phyloP scores from a whole-genome alignment of 2,888 invertebrate species.

The Beris chalybata region DNA sequence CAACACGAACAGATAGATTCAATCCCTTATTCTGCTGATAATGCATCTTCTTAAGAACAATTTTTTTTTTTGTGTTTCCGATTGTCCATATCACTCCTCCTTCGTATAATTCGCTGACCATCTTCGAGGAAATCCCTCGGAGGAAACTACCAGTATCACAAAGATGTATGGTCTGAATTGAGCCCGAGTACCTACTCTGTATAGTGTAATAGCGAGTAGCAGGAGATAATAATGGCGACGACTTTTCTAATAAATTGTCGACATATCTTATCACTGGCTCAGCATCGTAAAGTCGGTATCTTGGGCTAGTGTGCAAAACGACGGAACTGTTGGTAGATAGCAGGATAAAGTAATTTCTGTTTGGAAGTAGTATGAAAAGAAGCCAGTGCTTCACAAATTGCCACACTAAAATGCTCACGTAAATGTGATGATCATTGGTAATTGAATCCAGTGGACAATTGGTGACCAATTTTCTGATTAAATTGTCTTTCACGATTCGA shows the following conservation, averaged over 20 bases:
- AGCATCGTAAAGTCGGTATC: conserved; percentile 20
- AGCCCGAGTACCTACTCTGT: background rate
- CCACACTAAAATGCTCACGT: conserved; percentile 28
- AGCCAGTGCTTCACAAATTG: conserved; percentile 23
- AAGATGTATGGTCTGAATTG: conserved; percentile 1
- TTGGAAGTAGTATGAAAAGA: conserved; percentile 13
- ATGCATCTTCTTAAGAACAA: conserved; percentile 26
- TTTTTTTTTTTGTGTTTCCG: conserved; percentile 20
- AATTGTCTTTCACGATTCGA: conserved; percentile 13
- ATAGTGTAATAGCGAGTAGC: background rate
- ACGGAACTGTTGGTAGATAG: background rate
- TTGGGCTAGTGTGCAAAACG: too few relatives aligned
- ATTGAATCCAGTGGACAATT: conserved; percentile 34
- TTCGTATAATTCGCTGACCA: conserved; percentile 9
- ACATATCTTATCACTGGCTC: conserved; percentile 24
- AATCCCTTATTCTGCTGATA: conserved; percentile 23
- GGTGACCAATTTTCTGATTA: conserved; percentile 34
- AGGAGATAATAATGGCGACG: conserved; percentile 9
- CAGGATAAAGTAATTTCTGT: conserved; percentile 7
- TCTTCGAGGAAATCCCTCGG: background rate
- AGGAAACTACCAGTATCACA: background rate
- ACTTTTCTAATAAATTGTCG: conserved; percentile 29
- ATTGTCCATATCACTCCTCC: conserved; percentile 27
- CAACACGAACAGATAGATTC: conserved; percentile 18
- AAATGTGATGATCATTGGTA: conserved; percentile 30